Base-by-base conservation (phyloP, 2,113 vertebrate species). In the Microcebus tavaratra region DNA sequence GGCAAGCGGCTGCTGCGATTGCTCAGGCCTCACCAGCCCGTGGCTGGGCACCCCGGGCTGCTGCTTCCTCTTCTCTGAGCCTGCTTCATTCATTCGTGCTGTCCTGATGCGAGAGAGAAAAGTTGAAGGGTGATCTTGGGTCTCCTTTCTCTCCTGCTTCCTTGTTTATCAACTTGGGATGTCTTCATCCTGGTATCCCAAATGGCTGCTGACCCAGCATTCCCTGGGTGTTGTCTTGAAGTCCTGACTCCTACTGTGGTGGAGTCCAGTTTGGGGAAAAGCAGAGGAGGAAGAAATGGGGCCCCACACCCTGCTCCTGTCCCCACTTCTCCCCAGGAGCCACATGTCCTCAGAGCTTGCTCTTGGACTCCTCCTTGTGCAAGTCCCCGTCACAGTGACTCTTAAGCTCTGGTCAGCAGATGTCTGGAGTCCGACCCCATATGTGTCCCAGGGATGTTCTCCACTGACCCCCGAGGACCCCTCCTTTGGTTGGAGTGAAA, bases 351-450 rank as follows among this genome's bases (percentile, higher is more conserved):
- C 11, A n/a, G 29, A 92, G 50, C 25, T 53, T 68, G 6, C 45
- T 65, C 45, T 79, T 14, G 36, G 48, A 13, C 11, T 29, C 31
- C 14, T 73, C 36, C 34, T 45, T 3, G 29, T 15, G 4, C 14
- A 13, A 21, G 8, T 31, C 14, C 61, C 85, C 0, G 0, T 29
- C 17, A 23, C 10, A 25, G 31, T 45, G 23, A 42, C 59, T 67
- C 48, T 61, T 61, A 50, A 53, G 42, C 50, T 67, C 25, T 39
- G 75, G n/a, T 39, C 78, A 39, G 14, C n/a, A 75, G 57, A 8
- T 31, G 27, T 65, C 23, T 15, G 1, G 39, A 14, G 25, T 21
- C 79, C 10, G 10, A 25, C 25, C 15, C 15, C 5, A 0, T 1
- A 0, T 11, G 36, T 50, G 50, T 84, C 73, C 73, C 25, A 45